Conservation (phyloP, 2,113 vertebrate species). For the Chitala chitala region DNA sequence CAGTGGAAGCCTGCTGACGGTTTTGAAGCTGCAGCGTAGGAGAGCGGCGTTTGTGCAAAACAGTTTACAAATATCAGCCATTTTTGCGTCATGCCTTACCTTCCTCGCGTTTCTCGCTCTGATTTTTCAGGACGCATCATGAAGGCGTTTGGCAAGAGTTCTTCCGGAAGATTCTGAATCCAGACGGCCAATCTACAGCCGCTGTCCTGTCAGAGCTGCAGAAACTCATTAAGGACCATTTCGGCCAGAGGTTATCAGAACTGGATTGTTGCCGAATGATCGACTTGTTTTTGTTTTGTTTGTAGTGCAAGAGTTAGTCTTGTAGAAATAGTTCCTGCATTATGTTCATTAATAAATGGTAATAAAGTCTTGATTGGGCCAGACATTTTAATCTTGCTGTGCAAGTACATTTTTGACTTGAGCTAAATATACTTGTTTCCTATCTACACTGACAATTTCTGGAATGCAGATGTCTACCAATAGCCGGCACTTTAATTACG, state of each 20-base stretch:
- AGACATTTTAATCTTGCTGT: too few species aligned
- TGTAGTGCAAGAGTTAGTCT: too few species aligned
- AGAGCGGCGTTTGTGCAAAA: not conserved
- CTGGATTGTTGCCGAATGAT: constrained; percentile 27
- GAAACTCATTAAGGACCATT: constrained; percentile 51
- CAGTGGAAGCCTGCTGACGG: constrained; percentile 53
- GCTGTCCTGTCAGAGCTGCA: constrained; percentile 59
- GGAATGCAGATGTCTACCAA: constrained; percentile 2
- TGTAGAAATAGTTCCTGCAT: too few species aligned
- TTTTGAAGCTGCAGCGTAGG: constrained; percentile 2
- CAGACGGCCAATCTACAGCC: constrained; percentile 51
- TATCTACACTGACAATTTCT: not conserved
- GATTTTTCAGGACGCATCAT: not conserved
- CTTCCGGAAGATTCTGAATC: constrained; percentile 66
- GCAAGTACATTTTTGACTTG: not conserved
- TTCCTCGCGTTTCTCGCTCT: not conserved
- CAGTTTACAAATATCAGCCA: not conserved
- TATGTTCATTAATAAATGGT: too few species aligned
- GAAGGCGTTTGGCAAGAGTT: constrained; percentile 61
- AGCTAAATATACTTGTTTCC: constrained; percentile 7
- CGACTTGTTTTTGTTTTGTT: constrained; percentile 8
- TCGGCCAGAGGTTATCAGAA: too few species aligned
- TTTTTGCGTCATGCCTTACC: not conserved
- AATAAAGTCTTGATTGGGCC: not conserved
- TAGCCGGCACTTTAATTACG: not conserved